Conservation (phyloP, 1,140 invertebrate genomes). For the Dolichoris vasculosae region DNA sequence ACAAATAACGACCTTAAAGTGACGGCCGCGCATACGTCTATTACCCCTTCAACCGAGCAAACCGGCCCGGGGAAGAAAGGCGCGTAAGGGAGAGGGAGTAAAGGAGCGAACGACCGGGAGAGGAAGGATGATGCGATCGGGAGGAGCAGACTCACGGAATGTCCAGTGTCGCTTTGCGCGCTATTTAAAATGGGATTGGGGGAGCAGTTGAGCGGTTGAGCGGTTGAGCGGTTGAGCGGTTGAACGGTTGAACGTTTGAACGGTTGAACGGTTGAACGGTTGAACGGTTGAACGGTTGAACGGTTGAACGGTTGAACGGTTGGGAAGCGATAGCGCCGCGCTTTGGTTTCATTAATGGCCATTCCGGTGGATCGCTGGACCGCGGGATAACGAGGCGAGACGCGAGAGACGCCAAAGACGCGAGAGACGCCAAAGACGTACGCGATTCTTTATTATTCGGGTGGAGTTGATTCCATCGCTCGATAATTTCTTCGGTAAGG, state of each 20-base stretch:
- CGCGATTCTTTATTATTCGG: conserved; percentile 13
- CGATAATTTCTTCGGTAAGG: neutral
- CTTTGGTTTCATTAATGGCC: conserved; percentile 51
- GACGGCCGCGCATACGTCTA: neutral
- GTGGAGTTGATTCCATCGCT: conserved; percentile 37
- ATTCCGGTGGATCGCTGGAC: conserved; percentile 21
- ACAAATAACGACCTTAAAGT: conserved; percentile 19
- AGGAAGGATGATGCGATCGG: conserved; percentile 61
- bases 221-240: too few species aligned
- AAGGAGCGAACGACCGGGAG: neutral
- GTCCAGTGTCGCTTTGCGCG: conserved; percentile 63
- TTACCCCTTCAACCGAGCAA: neutral
- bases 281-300: too few species aligned
- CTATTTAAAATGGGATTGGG: conserved; percentile 23
- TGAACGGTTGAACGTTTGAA: too few species aligned
- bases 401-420: too few species aligned
- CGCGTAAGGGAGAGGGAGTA: neutral
- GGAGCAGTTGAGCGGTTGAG: too few species aligned
- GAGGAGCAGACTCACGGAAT: conserved; percentile 65
- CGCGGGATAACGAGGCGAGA: conserved; percentile 24
- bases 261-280: too few species aligned
- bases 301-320: neutral
- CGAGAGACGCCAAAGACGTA: too few species aligned
- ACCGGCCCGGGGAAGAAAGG: neutral
- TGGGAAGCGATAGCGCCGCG: conserved; percentile 53